phyloP scores from a whole-genome alignment of 2,888 invertebrate genomes.

The Diogma glabrata region DNA sequence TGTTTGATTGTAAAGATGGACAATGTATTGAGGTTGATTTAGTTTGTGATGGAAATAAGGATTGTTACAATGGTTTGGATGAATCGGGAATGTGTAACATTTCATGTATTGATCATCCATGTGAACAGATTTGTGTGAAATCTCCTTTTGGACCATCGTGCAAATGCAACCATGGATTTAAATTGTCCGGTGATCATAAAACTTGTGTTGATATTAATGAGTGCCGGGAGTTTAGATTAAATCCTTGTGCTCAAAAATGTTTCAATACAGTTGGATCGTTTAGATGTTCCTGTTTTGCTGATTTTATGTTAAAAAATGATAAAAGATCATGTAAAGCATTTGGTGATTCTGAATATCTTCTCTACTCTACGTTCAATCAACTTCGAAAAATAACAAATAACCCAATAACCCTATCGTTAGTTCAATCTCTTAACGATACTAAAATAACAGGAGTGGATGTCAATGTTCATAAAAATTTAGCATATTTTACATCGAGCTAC shows the following conservation, averaged over 20 bases:
- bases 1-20: conserved; percentile 47
- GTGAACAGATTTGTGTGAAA: conserved; percentile 46
- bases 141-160: conserved; percentile 59
- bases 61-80: conserved; percentile 60
- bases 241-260: conserved; percentile 51
- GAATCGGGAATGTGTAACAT: conserved; percentile 53
- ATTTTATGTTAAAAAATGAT: conserved; percentile 41
- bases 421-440: conserved; percentile 37
- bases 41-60: conserved; percentile 49
- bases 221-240: conserved; percentile 40
- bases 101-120: conserved; percentile 32
- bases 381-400: conserved; percentile 41
- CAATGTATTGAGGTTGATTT: conserved; percentile 50
- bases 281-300: conserved; percentile 31
- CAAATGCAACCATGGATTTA: conserved; percentile 48
- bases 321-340: conserved; percentile 55
- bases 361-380: conserved; percentile 44
- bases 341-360: conserved; percentile 41
- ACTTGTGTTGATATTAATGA: conserved; percentile 61
- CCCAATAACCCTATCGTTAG: conserved; percentile 27
- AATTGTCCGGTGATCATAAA: conserved; percentile 39
- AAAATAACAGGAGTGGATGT: conserved; percentile 44
- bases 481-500: conserved; percentile 41
- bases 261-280: conserved; percentile 31
- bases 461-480: conserved; percentile 31